Evolutionary conservation across 2,113 vertebrate genomes (phyloP).

Genomic region (Trachemys scripta): DNA sequence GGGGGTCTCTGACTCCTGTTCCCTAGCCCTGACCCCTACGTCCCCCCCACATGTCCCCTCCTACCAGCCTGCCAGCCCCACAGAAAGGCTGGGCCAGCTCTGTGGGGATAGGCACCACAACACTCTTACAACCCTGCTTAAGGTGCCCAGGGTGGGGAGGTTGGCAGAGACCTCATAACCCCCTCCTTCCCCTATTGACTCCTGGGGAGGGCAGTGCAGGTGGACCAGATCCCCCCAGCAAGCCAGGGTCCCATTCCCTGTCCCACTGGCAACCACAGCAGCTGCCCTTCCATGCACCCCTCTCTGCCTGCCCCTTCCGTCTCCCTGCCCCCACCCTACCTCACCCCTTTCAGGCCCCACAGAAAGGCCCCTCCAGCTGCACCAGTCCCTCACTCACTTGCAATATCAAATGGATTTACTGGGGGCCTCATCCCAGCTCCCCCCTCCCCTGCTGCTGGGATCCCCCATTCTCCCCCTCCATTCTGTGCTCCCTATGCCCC

Average conservation of each 20-base stretch:
- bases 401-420: too few relatives aligned
- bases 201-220: not conserved
- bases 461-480: not conserved
- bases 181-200: not conserved
- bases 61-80: not conserved
- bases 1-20: not conserved
- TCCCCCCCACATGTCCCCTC: not conserved
- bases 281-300: not conserved
- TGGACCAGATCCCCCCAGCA: not conserved
- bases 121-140: not conserved
- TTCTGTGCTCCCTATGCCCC: not conserved
- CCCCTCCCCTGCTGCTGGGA: not conserved
- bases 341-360: too few relatives aligned
- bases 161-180: too few relatives aligned
- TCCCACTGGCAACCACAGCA: too few relatives aligned
- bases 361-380: too few relatives aligned
- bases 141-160: slow-evolving; percentile 10
- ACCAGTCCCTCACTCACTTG: too few relatives aligned
- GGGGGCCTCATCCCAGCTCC: too few relatives aligned
- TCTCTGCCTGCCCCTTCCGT: not conserved
- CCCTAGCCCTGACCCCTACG: not conserved
- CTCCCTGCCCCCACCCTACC: too few relatives aligned
- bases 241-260: not conserved
- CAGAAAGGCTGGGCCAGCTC: not conserved
- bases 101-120: not conserved